Evolutionary conservation across 2,113 vertebrate species (phyloP).

Genomic region (Archilochus colubris): DNA sequence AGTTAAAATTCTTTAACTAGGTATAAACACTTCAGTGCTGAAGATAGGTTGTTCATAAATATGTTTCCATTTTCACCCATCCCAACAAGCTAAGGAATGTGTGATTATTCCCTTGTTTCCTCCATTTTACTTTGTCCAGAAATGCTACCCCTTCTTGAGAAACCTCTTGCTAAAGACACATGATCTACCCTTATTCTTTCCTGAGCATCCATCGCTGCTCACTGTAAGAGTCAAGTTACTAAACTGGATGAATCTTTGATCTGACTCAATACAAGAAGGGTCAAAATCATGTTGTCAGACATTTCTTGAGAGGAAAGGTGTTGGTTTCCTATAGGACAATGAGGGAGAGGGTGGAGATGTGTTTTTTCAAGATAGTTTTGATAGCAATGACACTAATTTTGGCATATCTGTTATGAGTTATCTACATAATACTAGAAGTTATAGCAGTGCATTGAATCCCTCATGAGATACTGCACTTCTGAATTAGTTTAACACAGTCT

Average conservation of each 20-base stretch:
- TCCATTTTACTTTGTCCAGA: neutral
- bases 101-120: neutral
- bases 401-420: neutral
- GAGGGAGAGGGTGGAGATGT: neutral
- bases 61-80: neutral
- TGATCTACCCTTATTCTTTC: neutral
- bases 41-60: neutral
- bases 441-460: neutral
- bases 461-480: neutral
- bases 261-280: neutral
- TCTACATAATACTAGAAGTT: neutral
- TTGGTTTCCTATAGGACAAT: conserved; percentile 44
- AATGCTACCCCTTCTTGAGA: neutral
- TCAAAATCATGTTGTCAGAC: neutral
- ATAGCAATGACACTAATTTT: neutral
- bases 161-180: neutral
- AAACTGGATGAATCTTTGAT: neutral
- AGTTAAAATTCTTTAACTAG: neutral
- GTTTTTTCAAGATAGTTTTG: neutral
- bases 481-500: too few relatives aligned
- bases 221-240: neutral
- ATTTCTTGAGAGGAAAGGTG: conserved; percentile 32
- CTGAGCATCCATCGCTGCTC: neutral
- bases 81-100: neutral
- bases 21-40: neutral